Conservation (phyloP, 2,113 vertebrate genomes). For the Zosterops japonicus region DNA sequence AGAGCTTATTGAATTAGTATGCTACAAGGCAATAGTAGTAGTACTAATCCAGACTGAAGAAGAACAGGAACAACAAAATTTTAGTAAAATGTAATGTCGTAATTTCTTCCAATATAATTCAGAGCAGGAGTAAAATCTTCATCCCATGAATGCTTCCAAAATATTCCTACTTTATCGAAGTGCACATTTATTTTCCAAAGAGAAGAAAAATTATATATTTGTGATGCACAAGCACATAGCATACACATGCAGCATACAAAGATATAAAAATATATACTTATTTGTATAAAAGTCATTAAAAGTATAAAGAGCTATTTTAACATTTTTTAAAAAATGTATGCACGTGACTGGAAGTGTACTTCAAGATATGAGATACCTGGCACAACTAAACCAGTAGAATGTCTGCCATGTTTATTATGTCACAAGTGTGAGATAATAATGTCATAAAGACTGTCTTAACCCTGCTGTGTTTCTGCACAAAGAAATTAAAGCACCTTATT, state of each 20-base stretch:
- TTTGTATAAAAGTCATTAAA: not conserved
- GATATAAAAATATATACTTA: accelerated
- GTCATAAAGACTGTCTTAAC: not conserved
- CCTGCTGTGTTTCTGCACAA: not conserved
- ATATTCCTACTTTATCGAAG: not conserved
- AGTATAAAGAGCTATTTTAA: not conserved
- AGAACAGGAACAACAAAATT: not conserved
- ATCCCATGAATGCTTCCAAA: not conserved
- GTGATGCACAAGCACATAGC: not conserved
- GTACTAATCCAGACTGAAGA: not conserved
- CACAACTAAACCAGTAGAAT: not conserved
- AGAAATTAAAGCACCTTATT: not conserved
- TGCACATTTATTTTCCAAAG: not conserved
- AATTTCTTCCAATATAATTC: not conserved
- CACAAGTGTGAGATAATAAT: not conserved
- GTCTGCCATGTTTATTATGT: not conserved
- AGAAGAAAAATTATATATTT: not conserved
- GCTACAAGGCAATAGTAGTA: not conserved
- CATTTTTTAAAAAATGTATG: not conserved
- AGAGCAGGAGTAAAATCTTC: not conserved
- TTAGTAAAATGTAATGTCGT: not conserved
- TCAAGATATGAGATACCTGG: not conserved
- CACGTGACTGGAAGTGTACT: not conserved
- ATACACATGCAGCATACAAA: not conserved
- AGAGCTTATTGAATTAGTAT: not conserved